Percentiles rank a stretch among this genome's conserved stretches.
phyloP scores from a whole-genome alignment of 2,888 invertebrate genomes.

The Baccha elongata region DNA sequence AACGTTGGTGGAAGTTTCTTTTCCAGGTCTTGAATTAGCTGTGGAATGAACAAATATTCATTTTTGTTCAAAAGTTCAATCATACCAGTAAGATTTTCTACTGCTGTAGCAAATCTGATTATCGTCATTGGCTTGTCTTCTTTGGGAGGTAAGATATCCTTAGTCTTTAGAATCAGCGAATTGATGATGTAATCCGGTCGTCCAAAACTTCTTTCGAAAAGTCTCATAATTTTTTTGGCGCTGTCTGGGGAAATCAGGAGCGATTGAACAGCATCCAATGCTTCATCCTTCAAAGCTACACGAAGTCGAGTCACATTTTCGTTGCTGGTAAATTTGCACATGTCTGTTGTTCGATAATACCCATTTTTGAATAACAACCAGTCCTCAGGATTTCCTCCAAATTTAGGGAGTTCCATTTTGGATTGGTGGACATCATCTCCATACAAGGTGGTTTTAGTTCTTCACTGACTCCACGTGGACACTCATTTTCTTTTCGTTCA shows the following conservation, averaged over 20 bases:
- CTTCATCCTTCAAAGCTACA: conserved; percentile 5
- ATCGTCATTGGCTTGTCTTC: conserved; percentile 16
- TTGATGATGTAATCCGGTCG: conserved; percentile 20
- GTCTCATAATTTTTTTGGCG: background rate
- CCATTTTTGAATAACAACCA: conserved; percentile 14
- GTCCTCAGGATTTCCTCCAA: conserved; percentile 7
- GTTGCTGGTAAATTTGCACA: background rate
- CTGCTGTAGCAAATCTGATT: conserved; percentile 16
- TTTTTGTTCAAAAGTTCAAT: background rate
- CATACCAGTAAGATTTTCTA: conserved; percentile 28
- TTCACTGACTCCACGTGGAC: too few relatives aligned
- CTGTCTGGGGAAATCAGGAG: conserved; percentile 4
- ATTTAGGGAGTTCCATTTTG: conserved; percentile 20
- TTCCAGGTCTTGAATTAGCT: background rate
- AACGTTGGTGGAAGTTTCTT: conserved; percentile 1
- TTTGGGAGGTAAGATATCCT: background rate
- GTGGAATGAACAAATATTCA: background rate
- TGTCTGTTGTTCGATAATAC: background rate
- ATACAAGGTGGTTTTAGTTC: background rate
- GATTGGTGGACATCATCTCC: conserved; percentile 10
- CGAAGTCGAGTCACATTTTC: conserved; percentile 17
- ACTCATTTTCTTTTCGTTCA: too few relatives aligned
- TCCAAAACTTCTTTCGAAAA: background rate
- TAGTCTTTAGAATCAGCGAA: background rate
- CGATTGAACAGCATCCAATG: background rate